phyloP scores from a whole-genome alignment of 2,888 invertebrate genomes.

The Oithona nana region DNA sequence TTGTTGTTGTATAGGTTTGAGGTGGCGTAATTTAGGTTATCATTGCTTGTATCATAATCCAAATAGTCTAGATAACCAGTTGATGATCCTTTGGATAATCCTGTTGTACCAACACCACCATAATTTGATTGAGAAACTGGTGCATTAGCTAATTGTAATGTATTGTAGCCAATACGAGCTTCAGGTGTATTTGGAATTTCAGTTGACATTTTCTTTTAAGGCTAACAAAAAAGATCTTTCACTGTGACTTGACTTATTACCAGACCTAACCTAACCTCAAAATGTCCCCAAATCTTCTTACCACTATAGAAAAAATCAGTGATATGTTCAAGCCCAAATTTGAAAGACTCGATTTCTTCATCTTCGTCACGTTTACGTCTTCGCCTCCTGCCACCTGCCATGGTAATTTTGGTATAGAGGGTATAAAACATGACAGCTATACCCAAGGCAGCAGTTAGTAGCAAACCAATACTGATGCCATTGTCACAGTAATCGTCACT shows the following conservation, averaged over 20 bases:
- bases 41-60: neutral
- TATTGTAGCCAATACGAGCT: neutral
- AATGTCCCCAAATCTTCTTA: too few species aligned
- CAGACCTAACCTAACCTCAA: too few species aligned
- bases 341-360: neutral
- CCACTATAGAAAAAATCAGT: neutral
- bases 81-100: too few species aligned
- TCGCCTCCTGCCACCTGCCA: neutral
- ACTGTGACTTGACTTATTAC: neutral
- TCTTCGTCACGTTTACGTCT: neutral
- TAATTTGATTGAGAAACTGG: too few species aligned
- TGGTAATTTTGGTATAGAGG: slow-evolving; percentile 9
- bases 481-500: neutral
- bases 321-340: neutral
- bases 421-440: slow-evolving; percentile 12
- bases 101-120: too few species aligned
- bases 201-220: too few species aligned
- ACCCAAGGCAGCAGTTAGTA: slow-evolving; percentile 2
- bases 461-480: slow-evolving; percentile 4
- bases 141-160: neutral
- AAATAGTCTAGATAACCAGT: neutral
- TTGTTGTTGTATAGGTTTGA: neutral
- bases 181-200: neutral
- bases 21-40: neutral
- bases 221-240: neutral